These are phyloP conservation scores for Caenorhabditis plicata DNA, from an alignment of 2,888 invertebrate species.

Conservation along the genomic window DNA sequence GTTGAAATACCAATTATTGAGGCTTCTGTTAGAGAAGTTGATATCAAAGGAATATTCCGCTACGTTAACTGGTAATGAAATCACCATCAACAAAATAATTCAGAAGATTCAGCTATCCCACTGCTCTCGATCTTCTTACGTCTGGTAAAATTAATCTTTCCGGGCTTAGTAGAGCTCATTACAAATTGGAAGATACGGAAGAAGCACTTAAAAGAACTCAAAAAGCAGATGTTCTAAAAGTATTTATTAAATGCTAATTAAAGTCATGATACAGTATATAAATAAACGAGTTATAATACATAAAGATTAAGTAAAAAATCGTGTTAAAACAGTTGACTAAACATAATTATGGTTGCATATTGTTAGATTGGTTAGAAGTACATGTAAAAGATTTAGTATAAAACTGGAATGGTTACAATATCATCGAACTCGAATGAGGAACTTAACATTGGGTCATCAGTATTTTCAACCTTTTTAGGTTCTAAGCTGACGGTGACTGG, in stretches of 20 bases:
- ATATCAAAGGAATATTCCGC: slow-evolving; percentile 88
- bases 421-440: too few species aligned
- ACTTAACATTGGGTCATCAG: too few species aligned
- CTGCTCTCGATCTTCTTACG: slow-evolving; percentile 47
- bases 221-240: slow-evolving; percentile 53
- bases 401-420: too few species aligned
- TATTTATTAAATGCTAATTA: slow-evolving; percentile 47
- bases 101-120: slow-evolving; percentile 44
- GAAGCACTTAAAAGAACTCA: slow-evolving; percentile 39
- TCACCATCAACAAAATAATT: not conserved
- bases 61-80: slow-evolving; percentile 80
- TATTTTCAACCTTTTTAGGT: too few species aligned
- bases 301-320: too few species aligned
- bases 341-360: too few species aligned
- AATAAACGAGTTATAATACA: too few species aligned
- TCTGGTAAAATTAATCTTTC: slow-evolving; percentile 42
- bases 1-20: slow-evolving; percentile 80
- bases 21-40: slow-evolving; percentile 82
- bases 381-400: too few species aligned
- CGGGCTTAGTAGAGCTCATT: slow-evolving; percentile 49
- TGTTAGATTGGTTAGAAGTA: too few species aligned
- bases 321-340: too few species aligned
- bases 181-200: slow-evolving; percentile 56
- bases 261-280: not conserved
- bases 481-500: too few species aligned